Evolutionary conservation across 2,797 vertebrate genomes (phyloP).

Genomic region (Phalloptychus januarius): DNA sequence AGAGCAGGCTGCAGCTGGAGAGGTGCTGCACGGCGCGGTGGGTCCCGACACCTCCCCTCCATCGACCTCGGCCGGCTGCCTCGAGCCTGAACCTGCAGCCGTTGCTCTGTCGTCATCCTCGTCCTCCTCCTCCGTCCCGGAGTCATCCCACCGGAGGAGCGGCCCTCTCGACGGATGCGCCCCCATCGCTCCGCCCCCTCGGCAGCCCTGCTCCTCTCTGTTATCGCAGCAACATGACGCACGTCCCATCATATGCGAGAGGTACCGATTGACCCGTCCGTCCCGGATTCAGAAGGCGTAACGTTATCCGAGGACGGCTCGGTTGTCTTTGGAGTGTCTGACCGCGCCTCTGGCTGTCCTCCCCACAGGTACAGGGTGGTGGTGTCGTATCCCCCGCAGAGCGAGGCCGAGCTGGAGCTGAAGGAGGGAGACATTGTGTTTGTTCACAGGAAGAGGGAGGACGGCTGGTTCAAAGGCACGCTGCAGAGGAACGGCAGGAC

Average conservation of each 20-base stretch:
- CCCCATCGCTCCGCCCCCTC: constrained; percentile 91
- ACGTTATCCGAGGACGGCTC: constrained; percentile 11
- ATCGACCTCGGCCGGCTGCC: constrained; percentile 44
- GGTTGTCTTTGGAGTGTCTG: constrained; percentile 27
- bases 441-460: constrained; percentile 96
- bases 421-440: constrained; percentile 99
- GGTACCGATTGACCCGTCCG: constrained; percentile 77
- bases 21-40: constrained; percentile 86
- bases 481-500: constrained; percentile 96
- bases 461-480: constrained; percentile 99
- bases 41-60: constrained; percentile 82
- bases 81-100: constrained; percentile 77
- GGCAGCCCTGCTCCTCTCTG: constrained; percentile 96
- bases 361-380: constrained; percentile 94
- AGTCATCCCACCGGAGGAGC: constrained; percentile 82
- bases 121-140: constrained; percentile 67
- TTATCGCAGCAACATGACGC: constrained; percentile 86
- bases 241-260: constrained; percentile 93
- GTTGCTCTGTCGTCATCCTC: constrained; percentile 52
- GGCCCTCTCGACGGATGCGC: constrained; percentile 80
- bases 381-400: constrained; percentile 98
- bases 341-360: constrained; percentile 30
- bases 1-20: constrained; percentile 81
- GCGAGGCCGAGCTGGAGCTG: constrained; percentile 97
- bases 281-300: constrained; percentile 19